Conservation (phyloP, 2,113 vertebrate species). For the Oncorhynchus masou region DNA sequence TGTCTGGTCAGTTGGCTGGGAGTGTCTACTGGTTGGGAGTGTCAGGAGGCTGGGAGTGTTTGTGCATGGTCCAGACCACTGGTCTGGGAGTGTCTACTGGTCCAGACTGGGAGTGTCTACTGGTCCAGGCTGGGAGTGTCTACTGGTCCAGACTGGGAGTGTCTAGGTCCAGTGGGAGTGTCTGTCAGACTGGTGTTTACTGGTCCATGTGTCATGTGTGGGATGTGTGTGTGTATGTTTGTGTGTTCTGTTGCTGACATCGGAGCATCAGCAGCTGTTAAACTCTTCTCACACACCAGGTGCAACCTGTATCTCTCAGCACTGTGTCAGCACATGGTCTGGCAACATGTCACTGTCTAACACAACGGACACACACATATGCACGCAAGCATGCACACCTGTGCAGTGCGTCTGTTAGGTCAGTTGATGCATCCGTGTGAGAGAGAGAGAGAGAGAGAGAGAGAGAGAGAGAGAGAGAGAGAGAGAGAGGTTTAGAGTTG, state of each 20-base stretch:
- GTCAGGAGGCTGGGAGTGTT: too few species aligned
- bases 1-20: too few species aligned
- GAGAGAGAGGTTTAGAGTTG: too few species aligned
- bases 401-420: not conserved
- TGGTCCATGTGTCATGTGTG: not conserved
- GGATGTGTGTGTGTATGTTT: conserved; percentile 16
- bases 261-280: conserved; percentile 72
- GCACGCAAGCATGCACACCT: not conserved
- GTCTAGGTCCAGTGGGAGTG: too few species aligned
- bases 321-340: conserved; percentile 70
- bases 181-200: too few species aligned
- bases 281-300: conserved; percentile 71
- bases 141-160: too few species aligned
- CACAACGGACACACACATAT: conserved; percentile 28
- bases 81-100: too few species aligned
- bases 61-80: too few species aligned
- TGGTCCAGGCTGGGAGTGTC: too few species aligned
- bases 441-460: not conserved
- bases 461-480: too few species aligned
- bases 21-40: too few species aligned
- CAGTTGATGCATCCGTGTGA: not conserved
- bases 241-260: conserved; percentile 51
- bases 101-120: too few species aligned
- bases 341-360: conserved; percentile 67
- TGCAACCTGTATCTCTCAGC: conserved; percentile 68